Conservation (phyloP, 2,888 invertebrate genomes). For the Troides oblongomaculatus region DNA sequence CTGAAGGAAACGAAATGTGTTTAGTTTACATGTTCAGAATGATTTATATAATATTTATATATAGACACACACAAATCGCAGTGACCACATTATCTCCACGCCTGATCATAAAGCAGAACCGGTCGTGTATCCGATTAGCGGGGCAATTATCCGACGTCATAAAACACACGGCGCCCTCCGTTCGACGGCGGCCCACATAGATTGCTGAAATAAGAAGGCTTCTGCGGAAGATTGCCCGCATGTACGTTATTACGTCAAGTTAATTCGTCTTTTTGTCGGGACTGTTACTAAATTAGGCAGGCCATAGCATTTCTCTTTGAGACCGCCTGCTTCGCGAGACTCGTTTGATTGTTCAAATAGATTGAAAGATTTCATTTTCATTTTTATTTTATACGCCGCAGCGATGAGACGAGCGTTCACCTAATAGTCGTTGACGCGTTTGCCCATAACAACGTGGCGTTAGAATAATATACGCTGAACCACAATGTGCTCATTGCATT, state of each 20-base stretch:
- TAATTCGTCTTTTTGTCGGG: slow-evolving; percentile 27
- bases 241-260: slow-evolving; percentile 24
- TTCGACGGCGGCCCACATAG: slow-evolving; percentile 15
- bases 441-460: no score
- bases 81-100: slow-evolving; percentile 25
- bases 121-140: slow-evolving; percentile 21
- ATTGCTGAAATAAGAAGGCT: slow-evolving; percentile 24
- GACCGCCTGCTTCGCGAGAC: background rate
- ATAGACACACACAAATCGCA: background rate
- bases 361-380: background rate
- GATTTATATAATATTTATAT: background rate
- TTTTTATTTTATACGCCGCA: no score
- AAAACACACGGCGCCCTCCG: slow-evolving; percentile 24
- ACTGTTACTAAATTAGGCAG: slow-evolving; percentile 20
- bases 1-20: no score
- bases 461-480: no score
- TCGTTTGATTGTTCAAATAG: background rate
- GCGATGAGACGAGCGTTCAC: no score
- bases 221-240: slow-evolving; percentile 29
- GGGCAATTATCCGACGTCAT: slow-evolving; percentile 29
- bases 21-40: no score
- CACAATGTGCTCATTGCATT: no score
- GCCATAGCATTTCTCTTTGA: slow-evolving; percentile 22
- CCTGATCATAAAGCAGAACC: slow-evolving; percentile 15
- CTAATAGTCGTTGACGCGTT: no score